These are phyloP conservation scores for Melanerpes formicivorus DNA, from an alignment of 2,113 vertebrate species.

Conservation along the genomic window DNA sequence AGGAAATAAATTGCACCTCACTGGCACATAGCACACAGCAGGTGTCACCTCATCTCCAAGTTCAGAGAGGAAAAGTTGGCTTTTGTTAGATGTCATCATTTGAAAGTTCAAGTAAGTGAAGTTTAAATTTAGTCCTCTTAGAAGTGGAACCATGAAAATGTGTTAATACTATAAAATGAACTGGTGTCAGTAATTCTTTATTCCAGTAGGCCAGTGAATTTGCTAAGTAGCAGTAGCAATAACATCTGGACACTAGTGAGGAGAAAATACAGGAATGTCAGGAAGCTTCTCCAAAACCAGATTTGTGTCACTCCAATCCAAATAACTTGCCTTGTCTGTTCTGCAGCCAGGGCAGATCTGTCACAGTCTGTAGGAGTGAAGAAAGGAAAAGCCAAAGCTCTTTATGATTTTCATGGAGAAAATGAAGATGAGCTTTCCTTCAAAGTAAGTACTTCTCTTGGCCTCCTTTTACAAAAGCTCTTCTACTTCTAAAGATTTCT, in stretches of 20 bases:
- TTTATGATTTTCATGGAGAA: constrained; percentile 85
- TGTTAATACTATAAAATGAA: not conserved
- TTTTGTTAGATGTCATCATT: not conserved
- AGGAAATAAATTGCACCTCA: not conserved
- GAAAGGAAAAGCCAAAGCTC: constrained; percentile 80
- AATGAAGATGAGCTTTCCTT: constrained; percentile 92
- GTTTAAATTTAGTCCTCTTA: not conserved
- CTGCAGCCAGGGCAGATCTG: constrained; percentile 60
- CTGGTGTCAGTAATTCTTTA: not conserved
- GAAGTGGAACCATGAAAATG: not conserved
- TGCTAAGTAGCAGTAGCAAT: not conserved
- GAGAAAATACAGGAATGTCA: not conserved
- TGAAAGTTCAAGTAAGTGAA: not conserved
- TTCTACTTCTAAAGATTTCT: not conserved
- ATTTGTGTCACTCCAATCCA: not conserved
- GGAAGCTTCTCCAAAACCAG: not conserved
- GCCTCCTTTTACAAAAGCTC: not conserved
- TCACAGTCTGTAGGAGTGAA: constrained; percentile 29
- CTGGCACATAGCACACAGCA: not conserved
- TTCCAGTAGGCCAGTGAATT: not conserved
- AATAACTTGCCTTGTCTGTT: constrained; percentile 21
- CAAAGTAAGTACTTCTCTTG: constrained; percentile 75
- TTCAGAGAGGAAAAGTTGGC: not conserved
- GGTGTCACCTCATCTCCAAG: not conserved
- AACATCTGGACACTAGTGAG: not conserved